Evolutionary conservation across 2,113 vertebrate species (phyloP), one percentile per base, ranked within the genome.

Genomic region (Marcusenius ussheri): DNA sequence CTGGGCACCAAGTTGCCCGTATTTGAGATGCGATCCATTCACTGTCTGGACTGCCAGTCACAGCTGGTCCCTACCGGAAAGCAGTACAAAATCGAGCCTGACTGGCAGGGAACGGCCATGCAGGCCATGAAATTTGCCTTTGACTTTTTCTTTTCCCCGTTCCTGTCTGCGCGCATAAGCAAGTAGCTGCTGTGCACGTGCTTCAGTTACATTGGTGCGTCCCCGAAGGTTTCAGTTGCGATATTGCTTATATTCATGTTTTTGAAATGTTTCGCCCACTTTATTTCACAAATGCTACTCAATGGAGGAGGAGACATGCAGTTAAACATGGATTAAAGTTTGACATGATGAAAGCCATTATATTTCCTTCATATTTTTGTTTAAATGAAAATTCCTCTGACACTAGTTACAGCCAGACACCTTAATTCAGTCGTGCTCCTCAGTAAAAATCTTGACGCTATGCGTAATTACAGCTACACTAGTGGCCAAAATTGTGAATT

Each of bases 131-230:
- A 97, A 94, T 99, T 99, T 2, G 98, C 97, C 31, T 99, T 99
- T 91, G 96, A 99, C 94, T 99, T 99, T 92, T 99, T 99, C 95
- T 99, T 99, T 91, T 97, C 96, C 66, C 98, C 98, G 1, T 97
- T 99, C 94, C 94, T 99, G 88, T 97, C 97, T 0, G 98, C 97
- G 19, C 95, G 92, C 74, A 94, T 96, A 84, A 66, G 39, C 2
- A 58, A 91, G 51, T 95, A 89, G 94, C 10, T 47, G 45, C 39
- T 88, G 3, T 21, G 31, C 31, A 42, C 11, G 7, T 35, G n/a
- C n/a, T 10, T 3, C 0, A 45, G 4, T 49, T 8, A 50, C 46
- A 31, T 6, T n/a, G 45, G 5, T 1, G 24, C 10, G 31, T 42
- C 5, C 13, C 1, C 8, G 39, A 27, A 13, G 24, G 17, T 4